Evolutionary conservation across 30 jellyfish, hydroid and myxozoan genomes (phyloP).

Genomic region (Hydractinia symbiolongicarpus): DNA sequence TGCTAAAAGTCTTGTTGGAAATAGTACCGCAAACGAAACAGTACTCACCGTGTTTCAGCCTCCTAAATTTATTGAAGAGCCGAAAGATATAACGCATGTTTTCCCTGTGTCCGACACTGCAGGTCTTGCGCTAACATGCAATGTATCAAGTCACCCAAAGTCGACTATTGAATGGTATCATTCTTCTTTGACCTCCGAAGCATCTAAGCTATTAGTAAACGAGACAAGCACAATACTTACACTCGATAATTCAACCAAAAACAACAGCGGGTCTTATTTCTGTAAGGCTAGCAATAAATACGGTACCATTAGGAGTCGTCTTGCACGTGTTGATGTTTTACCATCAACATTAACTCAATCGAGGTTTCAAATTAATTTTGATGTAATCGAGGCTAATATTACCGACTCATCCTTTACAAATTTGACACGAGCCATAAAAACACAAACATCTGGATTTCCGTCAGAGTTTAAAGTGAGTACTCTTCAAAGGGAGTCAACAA

Average conservation of each 20-base stretch:
- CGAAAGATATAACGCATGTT: neutral
- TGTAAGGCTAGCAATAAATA: constrained; percentile 27
- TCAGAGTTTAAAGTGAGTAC: no score
- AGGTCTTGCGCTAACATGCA: constrained; percentile 24
- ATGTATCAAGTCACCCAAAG: constrained; percentile 26
- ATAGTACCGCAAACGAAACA: neutral
- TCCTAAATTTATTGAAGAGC: constrained; percentile 11
- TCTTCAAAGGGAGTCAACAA: no score
- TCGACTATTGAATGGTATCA: constrained; percentile 21
- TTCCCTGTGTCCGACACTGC: neutral
- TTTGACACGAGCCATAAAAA: neutral
- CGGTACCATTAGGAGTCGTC: constrained; percentile 13
- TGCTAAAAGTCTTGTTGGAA: neutral
- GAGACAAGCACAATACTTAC: neutral
- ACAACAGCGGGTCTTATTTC: constrained; percentile 7
- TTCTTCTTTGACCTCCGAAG: constrained; percentile 2
- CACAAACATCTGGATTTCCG: neutral
- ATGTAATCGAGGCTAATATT: neutral
- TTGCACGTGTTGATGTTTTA: constrained; percentile 34
- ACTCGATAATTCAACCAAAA: neutral
- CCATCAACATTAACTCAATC: constrained; percentile 4
- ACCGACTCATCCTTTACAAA: neutral
- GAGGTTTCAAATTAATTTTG: neutral
- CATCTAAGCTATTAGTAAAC: neutral
- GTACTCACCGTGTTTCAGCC: neutral